These are phyloP conservation scores for Platygyra sinensis DNA, from an alignment of 64 coral and sea anemone genomes.

Conservation along the genomic window DNA sequence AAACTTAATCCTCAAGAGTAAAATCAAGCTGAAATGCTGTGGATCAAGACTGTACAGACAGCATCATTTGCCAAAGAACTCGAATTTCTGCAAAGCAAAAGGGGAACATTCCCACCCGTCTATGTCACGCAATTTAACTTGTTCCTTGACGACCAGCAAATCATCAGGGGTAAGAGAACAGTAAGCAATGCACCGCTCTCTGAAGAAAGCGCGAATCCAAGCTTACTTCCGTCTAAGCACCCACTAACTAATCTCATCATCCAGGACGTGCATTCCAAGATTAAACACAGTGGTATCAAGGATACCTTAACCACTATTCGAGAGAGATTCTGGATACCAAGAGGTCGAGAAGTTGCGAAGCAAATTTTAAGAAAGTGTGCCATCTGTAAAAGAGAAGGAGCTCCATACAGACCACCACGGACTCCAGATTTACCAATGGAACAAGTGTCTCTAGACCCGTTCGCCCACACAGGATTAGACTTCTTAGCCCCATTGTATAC, in stretches of 20 bases:
- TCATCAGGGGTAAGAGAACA: constrained; percentile 44
- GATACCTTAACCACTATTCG: constrained; percentile 27
- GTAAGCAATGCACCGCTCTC: neutral
- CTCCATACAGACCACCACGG: constrained; percentile 6
- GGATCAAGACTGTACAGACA: constrained; percentile 33
- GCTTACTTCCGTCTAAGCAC: constrained; percentile 9
- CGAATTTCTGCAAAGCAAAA: constrained; percentile 33
- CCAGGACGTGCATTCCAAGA: constrained; percentile 19
- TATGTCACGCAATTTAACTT: constrained; percentile 30
- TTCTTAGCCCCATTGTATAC: constrained; percentile 24
- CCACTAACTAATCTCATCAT: constrained; percentile 24
- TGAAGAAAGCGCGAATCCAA: constrained; percentile 42
- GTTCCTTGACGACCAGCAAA: constrained; percentile 23
- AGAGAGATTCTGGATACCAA: constrained; percentile 35
- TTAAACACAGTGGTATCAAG: constrained; percentile 41
- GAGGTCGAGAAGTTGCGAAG: constrained; percentile 8
- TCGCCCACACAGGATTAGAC: constrained; percentile 19
- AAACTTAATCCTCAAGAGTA: constrained; percentile 25
- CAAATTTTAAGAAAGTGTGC: neutral
- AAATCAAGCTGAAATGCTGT: constrained; percentile 33
- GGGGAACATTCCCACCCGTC: neutral
- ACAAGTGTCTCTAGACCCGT: neutral
- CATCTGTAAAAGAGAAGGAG: constrained; percentile 4
- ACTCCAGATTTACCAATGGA: neutral
- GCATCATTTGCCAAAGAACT: too few relatives aligned